Percentiles rank a stretch among this genome's conserved stretches.
Evolutionary conservation across 2,888 invertebrate genomes (phyloP).

Genomic region (Synergus umbraculus): DNA sequence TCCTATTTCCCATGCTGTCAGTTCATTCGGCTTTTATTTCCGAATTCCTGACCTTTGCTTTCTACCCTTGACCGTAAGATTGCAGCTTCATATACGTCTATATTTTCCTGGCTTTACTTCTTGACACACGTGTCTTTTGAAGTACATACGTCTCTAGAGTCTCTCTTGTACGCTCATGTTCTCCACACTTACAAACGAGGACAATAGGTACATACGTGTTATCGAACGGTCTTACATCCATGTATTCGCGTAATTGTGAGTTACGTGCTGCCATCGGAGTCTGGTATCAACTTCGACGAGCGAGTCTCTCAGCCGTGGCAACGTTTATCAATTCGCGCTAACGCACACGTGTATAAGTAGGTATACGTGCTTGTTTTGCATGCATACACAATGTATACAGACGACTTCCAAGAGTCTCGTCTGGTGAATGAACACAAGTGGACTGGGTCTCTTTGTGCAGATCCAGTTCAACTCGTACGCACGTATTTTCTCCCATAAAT

Average conservation of each 20-base stretch:
- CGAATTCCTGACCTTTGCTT: neutral
- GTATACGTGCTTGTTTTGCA: slow-evolving; percentile 48
- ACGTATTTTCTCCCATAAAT: neutral
- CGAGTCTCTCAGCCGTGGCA: slow-evolving; percentile 32
- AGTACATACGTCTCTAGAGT: too few relatives aligned
- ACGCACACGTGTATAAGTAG: slow-evolving; percentile 46
- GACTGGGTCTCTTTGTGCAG: slow-evolving; percentile 16
- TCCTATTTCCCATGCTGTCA: too few relatives aligned
- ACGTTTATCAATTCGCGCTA: slow-evolving; percentile 51
- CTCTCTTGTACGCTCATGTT: too few relatives aligned
- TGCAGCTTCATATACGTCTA: neutral
- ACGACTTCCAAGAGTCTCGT: slow-evolving; percentile 9
- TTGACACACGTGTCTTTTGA: too few relatives aligned
- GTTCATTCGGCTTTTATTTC: neutral
- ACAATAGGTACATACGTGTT: slow-evolving; percentile 41
- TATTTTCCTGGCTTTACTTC: too few relatives aligned
- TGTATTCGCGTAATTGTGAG: slow-evolving; percentile 48
- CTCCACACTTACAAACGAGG: slow-evolving; percentile 36
- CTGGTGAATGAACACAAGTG: slow-evolving; percentile 14
- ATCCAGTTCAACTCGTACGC: slow-evolving; percentile 10
- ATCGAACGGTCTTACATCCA: slow-evolving; percentile 41
- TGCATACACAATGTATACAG: slow-evolving; percentile 22
- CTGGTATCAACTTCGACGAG: slow-evolving; percentile 41
- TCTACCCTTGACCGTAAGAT: slow-evolving; percentile 22
- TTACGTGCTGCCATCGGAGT: slow-evolving; percentile 48